Conservation (phyloP, 2,113 vertebrate species). For the Toxotes chatareus region DNA sequence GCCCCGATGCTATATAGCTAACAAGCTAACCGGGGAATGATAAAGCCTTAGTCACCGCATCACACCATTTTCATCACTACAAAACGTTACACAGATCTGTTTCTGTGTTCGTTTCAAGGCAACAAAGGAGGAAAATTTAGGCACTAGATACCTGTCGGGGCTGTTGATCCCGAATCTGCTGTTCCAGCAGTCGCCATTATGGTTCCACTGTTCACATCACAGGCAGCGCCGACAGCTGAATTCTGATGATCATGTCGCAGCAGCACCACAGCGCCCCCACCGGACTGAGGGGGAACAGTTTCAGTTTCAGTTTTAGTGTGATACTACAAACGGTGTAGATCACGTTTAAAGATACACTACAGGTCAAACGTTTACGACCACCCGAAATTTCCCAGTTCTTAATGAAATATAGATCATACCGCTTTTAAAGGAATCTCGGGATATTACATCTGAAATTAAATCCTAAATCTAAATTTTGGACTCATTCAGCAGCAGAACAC, state of each 20-base stretch:
- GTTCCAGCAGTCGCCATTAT: constrained; percentile 86
- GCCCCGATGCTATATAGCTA: constrained; percentile 69
- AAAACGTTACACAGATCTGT: neutral
- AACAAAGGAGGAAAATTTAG: neutral
- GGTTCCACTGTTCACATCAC: constrained; percentile 67
- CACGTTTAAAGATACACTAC: neutral
- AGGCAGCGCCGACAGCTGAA: constrained; percentile 47
- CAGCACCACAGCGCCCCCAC: constrained; percentile 58
- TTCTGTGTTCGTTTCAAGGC: neutral
- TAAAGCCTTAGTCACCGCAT: neutral
- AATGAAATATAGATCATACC: too few relatives aligned
- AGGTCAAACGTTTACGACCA: too few relatives aligned
- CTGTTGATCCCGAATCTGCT: constrained; percentile 81
- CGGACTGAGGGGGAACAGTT: neutral
- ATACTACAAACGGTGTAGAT: neutral
- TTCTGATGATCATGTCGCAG: constrained; percentile 32
- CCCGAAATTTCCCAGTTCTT: too few relatives aligned
- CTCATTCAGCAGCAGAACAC: too few relatives aligned
- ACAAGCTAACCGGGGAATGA: constrained; percentile 52
- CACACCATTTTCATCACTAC: neutral
- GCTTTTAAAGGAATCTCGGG: too few relatives aligned
- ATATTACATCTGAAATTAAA: too few relatives aligned
- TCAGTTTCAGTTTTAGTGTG: constrained; percentile 3
- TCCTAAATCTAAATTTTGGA: too few relatives aligned
- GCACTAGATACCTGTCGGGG: constrained; percentile 79